Evolutionary conservation across 2,888 invertebrate species (phyloP).

Genomic region (Drosophila putrida): DNA sequence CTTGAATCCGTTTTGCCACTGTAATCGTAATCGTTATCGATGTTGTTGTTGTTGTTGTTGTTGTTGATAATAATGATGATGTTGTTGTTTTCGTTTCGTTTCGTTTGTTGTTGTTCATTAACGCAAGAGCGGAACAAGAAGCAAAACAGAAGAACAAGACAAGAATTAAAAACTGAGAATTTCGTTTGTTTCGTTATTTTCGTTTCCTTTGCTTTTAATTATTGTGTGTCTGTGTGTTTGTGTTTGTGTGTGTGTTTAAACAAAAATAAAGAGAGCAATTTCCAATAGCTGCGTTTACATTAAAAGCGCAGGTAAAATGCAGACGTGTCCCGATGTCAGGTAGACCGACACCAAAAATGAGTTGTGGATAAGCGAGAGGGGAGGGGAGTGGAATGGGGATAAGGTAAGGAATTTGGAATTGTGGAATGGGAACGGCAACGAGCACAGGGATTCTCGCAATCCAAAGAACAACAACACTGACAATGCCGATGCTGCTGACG

Average conservation of each 20-base stretch:
- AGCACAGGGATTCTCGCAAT: conserved; percentile 35
- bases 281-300: conserved; percentile 48
- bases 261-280: conserved; percentile 49
- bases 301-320: conserved; percentile 54
- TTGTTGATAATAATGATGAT: conserved; percentile 4
- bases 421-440: conserved; percentile 21
- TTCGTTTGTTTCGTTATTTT: conserved; percentile 44
- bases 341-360: conserved; percentile 33
- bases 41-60: conserved; percentile 30
- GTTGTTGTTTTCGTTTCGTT: conserved; percentile 17
- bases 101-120: conserved; percentile 29
- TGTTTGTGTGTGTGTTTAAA: conserved; percentile 20
- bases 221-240: background rate
- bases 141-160: conserved; percentile 33
- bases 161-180: conserved; percentile 49
- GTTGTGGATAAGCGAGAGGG: conserved; percentile 8
- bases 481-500: conserved; percentile 42
- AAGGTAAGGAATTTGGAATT: conserved; percentile 27
- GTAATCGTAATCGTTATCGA: conserved; percentile 60
- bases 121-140: conserved; percentile 26
- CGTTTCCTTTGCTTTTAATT: conserved; percentile 19
- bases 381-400: conserved; percentile 13
- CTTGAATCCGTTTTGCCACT: conserved; percentile 31
- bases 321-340: conserved; percentile 63
- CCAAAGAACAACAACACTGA: conserved; percentile 25